Evolutionary conservation across 2,113 vertebrate genomes (phyloP).

Genomic region (Mobula hypostoma): DNA sequence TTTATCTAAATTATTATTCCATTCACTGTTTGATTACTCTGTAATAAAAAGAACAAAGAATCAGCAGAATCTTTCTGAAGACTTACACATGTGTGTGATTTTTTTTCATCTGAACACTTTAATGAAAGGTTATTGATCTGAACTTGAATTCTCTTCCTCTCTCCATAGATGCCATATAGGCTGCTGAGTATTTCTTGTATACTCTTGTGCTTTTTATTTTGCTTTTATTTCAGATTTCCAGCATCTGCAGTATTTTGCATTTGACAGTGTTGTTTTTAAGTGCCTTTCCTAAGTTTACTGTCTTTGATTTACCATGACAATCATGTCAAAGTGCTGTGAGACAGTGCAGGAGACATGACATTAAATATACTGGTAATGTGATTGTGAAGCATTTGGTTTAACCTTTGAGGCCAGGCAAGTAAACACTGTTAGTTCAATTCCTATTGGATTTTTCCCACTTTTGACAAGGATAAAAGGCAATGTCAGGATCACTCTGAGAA

Average conservation of each 20-base stretch:
- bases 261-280: background rate
- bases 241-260: too few species aligned
- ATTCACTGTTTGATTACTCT: background rate
- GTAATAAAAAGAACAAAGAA: too few species aligned
- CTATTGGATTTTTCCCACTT: background rate
- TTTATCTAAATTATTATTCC: background rate
- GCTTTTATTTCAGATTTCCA: too few species aligned
- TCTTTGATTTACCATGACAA: conserved; percentile 32
- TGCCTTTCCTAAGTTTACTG: background rate
- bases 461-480: background rate
- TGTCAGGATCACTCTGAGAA: background rate
- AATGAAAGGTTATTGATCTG: too few species aligned
- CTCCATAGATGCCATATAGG: too few species aligned
- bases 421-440: background rate
- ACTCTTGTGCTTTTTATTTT: too few species aligned
- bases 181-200: too few species aligned
- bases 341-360: background rate
- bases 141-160: too few species aligned
- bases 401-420: background rate
- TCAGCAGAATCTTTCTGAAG: too few species aligned
- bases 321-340: background rate
- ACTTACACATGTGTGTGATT: too few species aligned
- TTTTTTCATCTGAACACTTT: too few species aligned
- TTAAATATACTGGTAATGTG: background rate
- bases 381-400: background rate